Percentiles rank a stretch among this genome's conserved stretches.
Evolutionary conservation across 2,888 invertebrate species (phyloP).

Genomic region (Ichneumon xanthorius): DNA sequence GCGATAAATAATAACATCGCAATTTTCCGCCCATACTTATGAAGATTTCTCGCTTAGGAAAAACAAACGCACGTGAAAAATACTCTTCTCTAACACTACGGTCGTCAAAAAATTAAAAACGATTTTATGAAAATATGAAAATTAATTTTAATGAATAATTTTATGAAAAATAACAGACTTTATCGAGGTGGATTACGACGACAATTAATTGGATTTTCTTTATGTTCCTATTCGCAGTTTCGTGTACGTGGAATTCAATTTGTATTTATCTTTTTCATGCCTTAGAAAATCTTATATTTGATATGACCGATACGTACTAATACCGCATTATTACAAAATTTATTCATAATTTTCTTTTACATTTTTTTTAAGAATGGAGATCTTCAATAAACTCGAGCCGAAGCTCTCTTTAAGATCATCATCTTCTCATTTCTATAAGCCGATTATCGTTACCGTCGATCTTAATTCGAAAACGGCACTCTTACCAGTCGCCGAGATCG

Average conservation of each 20-base stretch:
- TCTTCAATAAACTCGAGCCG: background rate
- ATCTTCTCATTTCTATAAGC: slow-evolving; percentile 43
- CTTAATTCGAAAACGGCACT: slow-evolving; percentile 29
- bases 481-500: slow-evolving; percentile 20
- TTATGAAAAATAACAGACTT: background rate
- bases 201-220: background rate
- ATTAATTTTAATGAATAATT: no score
- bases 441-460: slow-evolving; percentile 56
- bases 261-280: no score
- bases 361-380: background rate
- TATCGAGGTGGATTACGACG: background rate
- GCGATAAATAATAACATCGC: background rate
- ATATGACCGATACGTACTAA: background rate
- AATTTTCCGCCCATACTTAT: background rate
- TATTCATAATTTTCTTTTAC: background rate
- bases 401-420: slow-evolving; percentile 3
- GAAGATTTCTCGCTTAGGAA: no score
- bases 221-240: background rate
- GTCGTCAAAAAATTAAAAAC: no score
- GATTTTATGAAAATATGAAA: no score
- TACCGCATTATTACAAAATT: background rate
- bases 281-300: no score
- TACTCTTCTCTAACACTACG: background rate
- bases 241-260: background rate
- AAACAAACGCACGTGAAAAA: background rate